Base-by-base conservation (phyloP, 2,113 vertebrate species). In the Hylia prasina region DNA sequence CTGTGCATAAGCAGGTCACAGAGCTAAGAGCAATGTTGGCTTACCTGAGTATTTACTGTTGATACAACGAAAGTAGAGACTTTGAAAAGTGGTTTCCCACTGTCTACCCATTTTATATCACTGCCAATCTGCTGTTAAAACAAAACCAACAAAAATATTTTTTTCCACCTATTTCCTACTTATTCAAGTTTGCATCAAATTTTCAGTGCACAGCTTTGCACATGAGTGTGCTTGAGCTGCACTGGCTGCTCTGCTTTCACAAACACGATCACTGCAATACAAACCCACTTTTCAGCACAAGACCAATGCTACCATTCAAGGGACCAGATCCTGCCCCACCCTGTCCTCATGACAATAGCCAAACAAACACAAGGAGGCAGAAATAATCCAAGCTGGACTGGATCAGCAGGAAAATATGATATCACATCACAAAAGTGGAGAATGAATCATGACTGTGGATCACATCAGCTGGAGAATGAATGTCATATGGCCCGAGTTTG, bases 31-130 rank as follows among this genome's bases (percentile, higher is more conserved):
- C 44, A 50, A 66, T 44, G 27, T 11, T 9, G 2, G 20, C 97
- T 96, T 92, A 99, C 99, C 99, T 99, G 99, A 98, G 99, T 99
- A 90, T 99, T 99, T 64, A 99, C 98, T 82, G 99, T 99, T 11
- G 99, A 99, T 42, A 99, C 98, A 68, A 99, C 98, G 33, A 99
- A 98, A 35, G 99, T 98, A 14, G 98, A 98, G 40, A 99, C 98
- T 98, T 98, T 99, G 97, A 99, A 99, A 87, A 99, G 98, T 13
- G 98, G 92, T 97, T 99, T 99, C 66, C 99, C 99, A 79, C 98
- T 97, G 61, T 99, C 99, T 1, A 99, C 99, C 99, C 99, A 99
- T 88, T 99, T 99, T 71, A 99, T 93, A 78, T 99, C 99, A 58
- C 98, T 98, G 94, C 98, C 97, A 2, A 96, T 97, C 90, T 99